Percentiles rank a stretch among this genome's conserved stretches.
Conservation (phyloP, 1,140 invertebrate species). For the Heliconius himera region DNA sequence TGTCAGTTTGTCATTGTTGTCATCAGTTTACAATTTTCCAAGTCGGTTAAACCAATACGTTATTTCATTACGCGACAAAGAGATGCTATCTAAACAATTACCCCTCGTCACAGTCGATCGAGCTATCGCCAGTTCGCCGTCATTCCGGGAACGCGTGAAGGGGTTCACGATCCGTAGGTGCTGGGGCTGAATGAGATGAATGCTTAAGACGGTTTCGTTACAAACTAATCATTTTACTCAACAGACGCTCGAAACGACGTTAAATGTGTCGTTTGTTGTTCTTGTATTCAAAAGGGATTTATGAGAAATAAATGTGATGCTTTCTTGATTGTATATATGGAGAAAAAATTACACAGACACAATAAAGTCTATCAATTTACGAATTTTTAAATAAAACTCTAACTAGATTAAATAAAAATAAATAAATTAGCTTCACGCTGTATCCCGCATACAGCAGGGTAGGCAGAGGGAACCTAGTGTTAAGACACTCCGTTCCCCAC, state of each 20-base stretch:
- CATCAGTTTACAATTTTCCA: neutral
- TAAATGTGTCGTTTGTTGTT: neutral
- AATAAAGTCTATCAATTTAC: no score
- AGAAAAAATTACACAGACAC: no score
- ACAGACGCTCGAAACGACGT: neutral
- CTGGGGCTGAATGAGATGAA: neutral
- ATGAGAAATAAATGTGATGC: neutral
- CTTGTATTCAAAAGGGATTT: neutral
- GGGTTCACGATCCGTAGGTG: neutral
- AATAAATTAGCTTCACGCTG: no score
- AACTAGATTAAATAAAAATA: no score
- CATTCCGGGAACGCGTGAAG: constrained; percentile 2
- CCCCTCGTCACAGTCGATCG: neutral
- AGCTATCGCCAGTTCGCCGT: neutral
- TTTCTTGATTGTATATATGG: neutral
- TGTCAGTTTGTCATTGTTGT: neutral
- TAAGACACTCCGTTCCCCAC: no score
- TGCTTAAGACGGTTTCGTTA: constrained; percentile 1
- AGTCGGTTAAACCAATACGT: constrained; percentile 6
- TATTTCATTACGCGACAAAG: constrained; percentile 14
- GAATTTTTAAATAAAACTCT: no score
- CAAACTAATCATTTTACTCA: neutral
- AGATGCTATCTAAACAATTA: constrained; percentile 7
- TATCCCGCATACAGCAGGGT: no score
- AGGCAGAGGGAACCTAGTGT: no score